phyloP scores from a whole-genome alignment of 2,113 vertebrate genomes.

The Sakesphorus luctuosus region DNA sequence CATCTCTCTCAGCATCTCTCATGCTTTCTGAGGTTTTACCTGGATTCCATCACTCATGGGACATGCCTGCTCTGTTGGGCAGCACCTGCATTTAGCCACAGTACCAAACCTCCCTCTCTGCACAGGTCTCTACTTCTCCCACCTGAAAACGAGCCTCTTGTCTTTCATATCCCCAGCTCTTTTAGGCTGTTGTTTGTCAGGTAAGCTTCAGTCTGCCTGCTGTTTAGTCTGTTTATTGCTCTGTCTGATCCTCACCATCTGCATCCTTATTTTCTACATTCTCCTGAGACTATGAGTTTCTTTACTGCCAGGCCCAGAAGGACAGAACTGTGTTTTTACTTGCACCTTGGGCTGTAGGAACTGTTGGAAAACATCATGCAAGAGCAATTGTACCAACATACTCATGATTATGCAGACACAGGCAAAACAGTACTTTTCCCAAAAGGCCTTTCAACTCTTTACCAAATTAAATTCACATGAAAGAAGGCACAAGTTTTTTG shows the following conservation, averaged over 20 bases:
- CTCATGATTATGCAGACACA: not conserved
- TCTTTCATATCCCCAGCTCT: not conserved
- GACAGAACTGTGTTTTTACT: not conserved
- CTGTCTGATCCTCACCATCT: conserved; percentile 11
- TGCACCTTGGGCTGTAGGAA: not conserved
- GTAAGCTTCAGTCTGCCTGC: not conserved
- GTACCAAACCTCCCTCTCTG: not conserved
- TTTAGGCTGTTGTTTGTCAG: not conserved
- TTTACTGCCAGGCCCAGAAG: not conserved
- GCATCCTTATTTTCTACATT: not conserved
- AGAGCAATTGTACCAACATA: not conserved
- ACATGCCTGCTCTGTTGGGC: not conserved
- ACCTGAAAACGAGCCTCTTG: not conserved
- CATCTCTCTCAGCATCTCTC: not conserved
- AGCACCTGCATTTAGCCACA: not conserved
- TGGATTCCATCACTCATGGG: not conserved
- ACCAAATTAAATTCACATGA: not conserved
- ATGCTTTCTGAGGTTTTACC: not conserved
- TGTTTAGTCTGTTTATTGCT: conserved; percentile 15
- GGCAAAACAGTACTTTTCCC: not conserved
- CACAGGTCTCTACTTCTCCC: not conserved
- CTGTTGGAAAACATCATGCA: not conserved
- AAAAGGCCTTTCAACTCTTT: not conserved
- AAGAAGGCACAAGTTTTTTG: not conserved
- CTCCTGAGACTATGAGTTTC: not conserved